These are phyloP conservation scores for Macquaria australasica DNA, from an alignment of 2,113 vertebrate species.

Conservation along the genomic window DNA sequence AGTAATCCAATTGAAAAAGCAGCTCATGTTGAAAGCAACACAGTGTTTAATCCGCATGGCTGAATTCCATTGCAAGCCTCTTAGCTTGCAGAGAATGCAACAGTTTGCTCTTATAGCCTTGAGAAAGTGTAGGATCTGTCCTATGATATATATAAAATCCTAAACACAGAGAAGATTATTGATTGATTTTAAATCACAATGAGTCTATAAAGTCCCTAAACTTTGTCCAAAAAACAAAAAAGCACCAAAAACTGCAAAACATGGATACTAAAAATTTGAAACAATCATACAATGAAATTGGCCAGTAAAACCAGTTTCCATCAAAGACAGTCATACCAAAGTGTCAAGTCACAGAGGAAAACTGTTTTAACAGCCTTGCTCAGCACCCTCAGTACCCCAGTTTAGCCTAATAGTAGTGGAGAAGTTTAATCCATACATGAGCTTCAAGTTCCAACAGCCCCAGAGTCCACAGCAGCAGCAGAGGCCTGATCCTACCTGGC, in stretches of 20 bases:
- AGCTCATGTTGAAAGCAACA: slow-evolving; percentile 42
- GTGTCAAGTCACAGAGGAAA: neutral
- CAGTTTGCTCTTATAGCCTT: slow-evolving; percentile 38
- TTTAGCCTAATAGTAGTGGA: neutral
- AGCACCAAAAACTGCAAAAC: neutral
- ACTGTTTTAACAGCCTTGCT: neutral
- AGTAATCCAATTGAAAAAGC: slow-evolving; percentile 57
- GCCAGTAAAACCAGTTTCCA: neutral
- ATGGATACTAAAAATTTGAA: neutral
- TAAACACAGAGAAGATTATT: neutral
- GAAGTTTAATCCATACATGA: slow-evolving; percentile 22
- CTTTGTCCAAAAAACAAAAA: neutral
- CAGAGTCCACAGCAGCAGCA: neutral
- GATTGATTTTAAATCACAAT: neutral
- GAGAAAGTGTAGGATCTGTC: slow-evolving; percentile 39
- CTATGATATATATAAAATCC: neutral
- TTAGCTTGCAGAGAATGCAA: slow-evolving; percentile 63
- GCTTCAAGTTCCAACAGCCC: neutral
- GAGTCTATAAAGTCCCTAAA: neutral
- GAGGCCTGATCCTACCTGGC: slow-evolving; percentile 78
- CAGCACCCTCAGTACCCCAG: neutral
- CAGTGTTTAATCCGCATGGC: slow-evolving; percentile 64
- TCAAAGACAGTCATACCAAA: neutral
- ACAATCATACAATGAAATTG: neutral
- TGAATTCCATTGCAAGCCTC: slow-evolving; percentile 74